Percentiles rank a stretch among this genome's conserved stretches.
These are phyloP conservation scores for Catocala sponsa DNA, from an alignment of 2,888 invertebrate genomes.

Conservation along the genomic window DNA sequence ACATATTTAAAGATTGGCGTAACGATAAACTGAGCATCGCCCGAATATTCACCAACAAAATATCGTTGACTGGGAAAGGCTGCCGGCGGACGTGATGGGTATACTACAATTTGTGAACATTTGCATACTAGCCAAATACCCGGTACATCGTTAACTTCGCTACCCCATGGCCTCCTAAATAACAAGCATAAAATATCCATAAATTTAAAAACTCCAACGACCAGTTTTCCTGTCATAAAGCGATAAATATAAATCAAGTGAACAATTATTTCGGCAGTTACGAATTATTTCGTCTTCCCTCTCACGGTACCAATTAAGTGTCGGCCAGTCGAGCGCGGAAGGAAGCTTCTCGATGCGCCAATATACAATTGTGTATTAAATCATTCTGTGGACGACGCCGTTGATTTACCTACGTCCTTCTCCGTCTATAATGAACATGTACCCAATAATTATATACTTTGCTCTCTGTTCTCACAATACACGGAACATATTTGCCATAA, in stretches of 20 bases:
- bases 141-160: slow-evolving; percentile 49
- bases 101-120: slow-evolving; percentile 53
- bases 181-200: slow-evolving; percentile 66
- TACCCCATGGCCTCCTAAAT: slow-evolving; percentile 53
- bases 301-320: slow-evolving; percentile 69
- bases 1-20: slow-evolving; percentile 39
- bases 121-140: slow-evolving; percentile 53
- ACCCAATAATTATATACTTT: slow-evolving; percentile 38
- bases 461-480: slow-evolving; percentile 32
- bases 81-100: slow-evolving; percentile 38
- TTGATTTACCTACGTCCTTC: slow-evolving; percentile 68
- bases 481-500: slow-evolving; percentile 12
- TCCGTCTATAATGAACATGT: slow-evolving; percentile 58
- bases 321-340: slow-evolving; percentile 64
- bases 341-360: slow-evolving; percentile 68
- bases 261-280: slow-evolving; percentile 67
- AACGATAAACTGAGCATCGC: slow-evolving; percentile 39
- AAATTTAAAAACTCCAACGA: slow-evolving; percentile 70
- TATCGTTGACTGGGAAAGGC: slow-evolving; percentile 30
- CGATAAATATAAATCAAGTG: slow-evolving; percentile 72
- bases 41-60: slow-evolving; percentile 36
- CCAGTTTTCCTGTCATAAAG: slow-evolving; percentile 67
- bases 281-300: slow-evolving; percentile 72
- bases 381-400: slow-evolving; percentile 65
- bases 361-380: slow-evolving; percentile 71